Base-by-base conservation (phyloP, 2,797 vertebrate genomes). In the Ctenopoma kingsleyae region DNA sequence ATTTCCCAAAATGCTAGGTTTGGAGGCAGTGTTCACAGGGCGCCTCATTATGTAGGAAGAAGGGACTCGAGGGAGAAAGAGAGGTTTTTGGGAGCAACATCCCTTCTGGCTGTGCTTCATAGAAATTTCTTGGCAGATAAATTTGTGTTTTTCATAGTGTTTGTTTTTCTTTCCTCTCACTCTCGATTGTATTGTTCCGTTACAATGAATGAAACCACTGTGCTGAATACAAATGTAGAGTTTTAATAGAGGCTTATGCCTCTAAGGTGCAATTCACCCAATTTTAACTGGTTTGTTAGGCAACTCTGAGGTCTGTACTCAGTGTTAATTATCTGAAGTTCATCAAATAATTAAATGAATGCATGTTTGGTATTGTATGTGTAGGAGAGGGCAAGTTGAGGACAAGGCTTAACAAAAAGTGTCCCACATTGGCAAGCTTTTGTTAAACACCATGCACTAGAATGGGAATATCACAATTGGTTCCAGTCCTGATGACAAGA, bases 31-130 rank as follows among this genome's bases (percentile, higher is more conserved):
- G 74, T 74, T 81, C 73, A 57, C 80, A 53, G 69, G 76, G 66
- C 30, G 41, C 76, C 86, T 91, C 86, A 87, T 89, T 93, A 90
- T 82, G 77, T 85, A 78, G 43, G 80, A 86, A 82, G 76, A 76
- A 60, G 41, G 67, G 71, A 74, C 83, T 81, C 70, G 0, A 64
- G 82, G 78, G 83, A 87, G 50, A 53, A 47, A 84, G 81, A 72
- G 68, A 69, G 68, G 78, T 78, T 89, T 89, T 90, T 63, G 61
- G 82, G 81, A 73, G 59, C 65, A 78, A 70, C 67, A 83, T 89
- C 82, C 80, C 88, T 78, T 81, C 86, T 89, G 88, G 89, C 85
- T 50, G 52, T 59, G 51, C 73, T 87, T 89, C 84, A 87, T 36
- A 81, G 70, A 73, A 62, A 78, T 80, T 88, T 85, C 69, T 81